Evolutionary conservation across 2,888 invertebrate species (phyloP), one percentile per base, ranked within the genome.

Genomic region (Anoplius nigerrimus): DNA sequence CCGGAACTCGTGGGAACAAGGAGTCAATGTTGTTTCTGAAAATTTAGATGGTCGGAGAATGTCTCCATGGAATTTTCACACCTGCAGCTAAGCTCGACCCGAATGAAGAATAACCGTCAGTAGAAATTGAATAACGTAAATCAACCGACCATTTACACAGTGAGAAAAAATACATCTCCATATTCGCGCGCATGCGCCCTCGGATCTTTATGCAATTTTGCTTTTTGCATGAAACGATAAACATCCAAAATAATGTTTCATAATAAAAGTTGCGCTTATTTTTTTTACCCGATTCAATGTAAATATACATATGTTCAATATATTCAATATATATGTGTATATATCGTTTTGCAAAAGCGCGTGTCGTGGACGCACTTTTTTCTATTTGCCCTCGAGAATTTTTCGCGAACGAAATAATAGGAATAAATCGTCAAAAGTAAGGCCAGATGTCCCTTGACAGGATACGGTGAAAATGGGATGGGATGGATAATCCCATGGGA

Each of bases 341-440:
- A 34, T 34, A 34, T 34, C 1, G 4, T 1, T 5, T 8, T 34
- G 11, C 11, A 6, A 8, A 34, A 8, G 27, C 34, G 34, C 34
- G 27, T 8, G 34, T 34, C 6, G 4, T 34, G 34, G 2, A 34
- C 4, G 11, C 4, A 34, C 11, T 6, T 6, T 11, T 34, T 34
- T 6, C 24, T 6, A 11, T 34, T 8, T 34, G 34, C 45, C 27
- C 53, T 24, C 42, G 34, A 55, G 67, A 60, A 69, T 63, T 76
- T 69, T 76, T 74, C 69, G 75, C 76, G 74, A 73, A 79, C 71
- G 71, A 76, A 69, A 71, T 80, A 83, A 83, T 82, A 83, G 77
- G 82, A 83, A 85, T 82, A 84, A 83, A 85, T 85, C 82, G 84
- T 82, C 78, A 84, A 83, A 81, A 79, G 75, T 74, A 77, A 67